These are phyloP conservation scores for Actias luna DNA, from an alignment of 2,888 invertebrate species.

Conservation along the genomic window DNA sequence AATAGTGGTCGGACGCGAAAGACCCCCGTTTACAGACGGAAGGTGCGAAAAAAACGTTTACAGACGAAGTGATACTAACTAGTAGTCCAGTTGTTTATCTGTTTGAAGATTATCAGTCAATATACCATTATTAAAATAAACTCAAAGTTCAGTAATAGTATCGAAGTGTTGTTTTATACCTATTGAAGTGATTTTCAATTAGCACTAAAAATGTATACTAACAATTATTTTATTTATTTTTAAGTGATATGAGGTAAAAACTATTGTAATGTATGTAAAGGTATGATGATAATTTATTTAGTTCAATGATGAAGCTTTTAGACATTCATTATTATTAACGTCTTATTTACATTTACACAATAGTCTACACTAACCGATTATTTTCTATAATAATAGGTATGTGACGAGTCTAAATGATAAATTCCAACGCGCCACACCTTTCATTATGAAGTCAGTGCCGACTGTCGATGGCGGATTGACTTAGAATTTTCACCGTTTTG, in stretches of 20 bases:
- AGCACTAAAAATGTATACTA: no score
- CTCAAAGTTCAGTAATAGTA: no score
- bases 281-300: not conserved
- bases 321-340: not conserved
- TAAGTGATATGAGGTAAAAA: not conserved
- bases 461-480: conserved; percentile 28
- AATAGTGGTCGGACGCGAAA: no score
- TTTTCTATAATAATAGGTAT: conserved; percentile 17
- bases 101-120: no score
- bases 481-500: conserved; percentile 49
- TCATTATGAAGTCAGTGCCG: conserved; percentile 68
- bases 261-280: not conserved
- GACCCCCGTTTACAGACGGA: no score
- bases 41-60: no score
- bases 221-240: not conserved
- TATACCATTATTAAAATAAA: no score
- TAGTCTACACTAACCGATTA: conserved; percentile 13
- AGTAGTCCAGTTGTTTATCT: no score
- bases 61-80: no score
- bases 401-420: conserved; percentile 25
- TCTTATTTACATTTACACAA: conserved; percentile 1
- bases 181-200: no score
- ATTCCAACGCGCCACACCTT: conserved; percentile 71
- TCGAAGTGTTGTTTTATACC: no score
- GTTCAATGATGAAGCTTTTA: not conserved